These are phyloP conservation scores for Syrista parreyssii DNA, from an alignment of 2,888 invertebrate species.

Conservation along the genomic window DNA sequence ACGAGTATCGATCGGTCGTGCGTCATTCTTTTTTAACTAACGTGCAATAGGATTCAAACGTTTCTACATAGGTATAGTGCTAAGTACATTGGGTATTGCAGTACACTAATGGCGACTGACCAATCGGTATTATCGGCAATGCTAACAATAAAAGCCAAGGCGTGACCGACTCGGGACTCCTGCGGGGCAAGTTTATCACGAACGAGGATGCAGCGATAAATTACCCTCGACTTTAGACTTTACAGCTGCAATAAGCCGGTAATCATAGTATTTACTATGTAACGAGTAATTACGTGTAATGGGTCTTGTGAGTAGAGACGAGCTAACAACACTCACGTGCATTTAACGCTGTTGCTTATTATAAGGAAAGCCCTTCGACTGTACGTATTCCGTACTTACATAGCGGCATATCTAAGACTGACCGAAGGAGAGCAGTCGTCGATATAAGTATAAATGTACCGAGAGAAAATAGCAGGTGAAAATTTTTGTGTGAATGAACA, in stretches of 20 bases:
- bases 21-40: neutral
- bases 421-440: neutral
- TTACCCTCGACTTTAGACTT: neutral
- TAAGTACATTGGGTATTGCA: neutral
- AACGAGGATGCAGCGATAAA: neutral
- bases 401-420: neutral
- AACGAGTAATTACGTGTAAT: neutral
- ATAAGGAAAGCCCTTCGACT: neutral
- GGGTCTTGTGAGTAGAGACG: neutral
- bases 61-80: conserved; percentile 10
- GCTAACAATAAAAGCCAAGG: neutral
- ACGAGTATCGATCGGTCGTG: neutral
- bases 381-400: neutral
- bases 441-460: neutral
- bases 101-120: neutral
- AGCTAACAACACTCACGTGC: neutral
- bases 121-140: neutral
- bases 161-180: neutral
- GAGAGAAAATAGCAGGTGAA: neutral
- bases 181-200: neutral
- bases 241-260: neutral
- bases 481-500: neutral
- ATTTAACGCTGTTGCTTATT: neutral
- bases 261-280: neutral
- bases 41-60: conserved; percentile 25